Evolutionary conservation across 2,113 vertebrate species (phyloP), one percentile per base, ranked within the genome.

Genomic region (Perca schrenkii): DNA sequence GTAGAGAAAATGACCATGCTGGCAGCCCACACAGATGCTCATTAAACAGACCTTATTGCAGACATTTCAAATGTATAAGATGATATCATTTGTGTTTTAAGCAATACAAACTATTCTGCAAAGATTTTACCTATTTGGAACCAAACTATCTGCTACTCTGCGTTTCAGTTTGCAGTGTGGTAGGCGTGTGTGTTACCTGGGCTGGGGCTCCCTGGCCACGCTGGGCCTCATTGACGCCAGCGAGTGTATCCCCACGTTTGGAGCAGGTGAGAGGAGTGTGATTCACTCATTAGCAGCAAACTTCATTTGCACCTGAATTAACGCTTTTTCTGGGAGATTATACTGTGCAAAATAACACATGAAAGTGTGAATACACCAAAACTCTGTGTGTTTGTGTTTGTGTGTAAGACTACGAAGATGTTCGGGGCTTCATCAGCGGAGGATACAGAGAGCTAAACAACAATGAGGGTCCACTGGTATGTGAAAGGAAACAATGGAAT

Each of bases 171-270:
- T 96, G 58, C 79, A 68, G 82, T 70, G 87, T 47, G 93, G 94
- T 52, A 82, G 94, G 31, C 87, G 77, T 3, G 92, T 96, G 47
- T 95, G 95, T 60, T 93, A 97, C 78, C 86, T 96, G 31, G 96
- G 95, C 60, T 97, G 96, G 96, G 92, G 93, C 40, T 93, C 92
- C 22, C 88, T 96, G 1, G 95, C 93, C 17, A 70, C 95, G 49
- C 90, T 96, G 17, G 95, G 93, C 53, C 93, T 97, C 68, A 94
- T 95, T 53, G 96, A 96, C 19, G 95, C 95, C 68, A 96, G 94
- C 21, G 96, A 96, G 87, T 96, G 96, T 74, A 89, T 88, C 17
- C 95, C 95, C 47, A 96, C 94, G 0, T 97, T 96, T 21, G 95
- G 95, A 72, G 94, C 96, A 91, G 94, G 95, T 96, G 82, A 88